A percentile compares a stretch with the other conserved stretches of the same genome.
phyloP scores from a whole-genome alignment of 2,888 invertebrate species.

The Operophtera brumata region DNA sequence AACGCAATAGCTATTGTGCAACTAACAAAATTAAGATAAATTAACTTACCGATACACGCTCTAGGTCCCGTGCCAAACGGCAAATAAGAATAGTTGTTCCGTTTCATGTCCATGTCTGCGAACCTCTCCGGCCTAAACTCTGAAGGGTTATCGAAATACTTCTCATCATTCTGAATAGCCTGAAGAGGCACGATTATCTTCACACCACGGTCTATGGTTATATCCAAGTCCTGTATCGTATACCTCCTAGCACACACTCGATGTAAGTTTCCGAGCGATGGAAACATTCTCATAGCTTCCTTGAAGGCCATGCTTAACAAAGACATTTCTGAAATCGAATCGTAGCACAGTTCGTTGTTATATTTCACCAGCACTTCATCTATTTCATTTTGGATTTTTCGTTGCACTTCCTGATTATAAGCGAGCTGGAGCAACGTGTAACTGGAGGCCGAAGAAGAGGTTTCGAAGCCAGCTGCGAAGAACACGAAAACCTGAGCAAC shows the following conservation, averaged over 20 bases:
- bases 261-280: slow-evolving; percentile 51
- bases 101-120: slow-evolving; percentile 28
- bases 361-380: slow-evolving; percentile 53
- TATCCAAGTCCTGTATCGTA: slow-evolving; percentile 46
- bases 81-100: slow-evolving; percentile 47
- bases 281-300: slow-evolving; percentile 56
- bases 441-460: slow-evolving; percentile 66
- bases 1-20: too few species aligned
- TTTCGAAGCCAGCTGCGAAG: slow-evolving; percentile 72
- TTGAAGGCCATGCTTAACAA: slow-evolving; percentile 52
- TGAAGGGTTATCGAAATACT: slow-evolving; percentile 55
- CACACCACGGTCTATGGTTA: slow-evolving; percentile 58
- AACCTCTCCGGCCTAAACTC: slow-evolving; percentile 57
- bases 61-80: slow-evolving; percentile 63
- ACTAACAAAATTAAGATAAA: background rate
- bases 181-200: slow-evolving; percentile 56
- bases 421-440: slow-evolving; percentile 63
- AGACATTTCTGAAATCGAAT: slow-evolving; percentile 55
- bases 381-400: slow-evolving; percentile 57
- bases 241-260: slow-evolving; percentile 49
- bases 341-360: slow-evolving; percentile 55
- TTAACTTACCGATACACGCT: slow-evolving; percentile 55
- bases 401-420: slow-evolving; percentile 58
- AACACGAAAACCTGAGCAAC: slow-evolving; percentile 60
- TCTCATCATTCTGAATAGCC: slow-evolving; percentile 56